A percentile compares a stretch with the other conserved stretches of the same genome.
These are phyloP conservation scores for Bagarius yarrelli DNA, from an alignment of 2,113 vertebrate genomes.

Conservation along the genomic window DNA sequence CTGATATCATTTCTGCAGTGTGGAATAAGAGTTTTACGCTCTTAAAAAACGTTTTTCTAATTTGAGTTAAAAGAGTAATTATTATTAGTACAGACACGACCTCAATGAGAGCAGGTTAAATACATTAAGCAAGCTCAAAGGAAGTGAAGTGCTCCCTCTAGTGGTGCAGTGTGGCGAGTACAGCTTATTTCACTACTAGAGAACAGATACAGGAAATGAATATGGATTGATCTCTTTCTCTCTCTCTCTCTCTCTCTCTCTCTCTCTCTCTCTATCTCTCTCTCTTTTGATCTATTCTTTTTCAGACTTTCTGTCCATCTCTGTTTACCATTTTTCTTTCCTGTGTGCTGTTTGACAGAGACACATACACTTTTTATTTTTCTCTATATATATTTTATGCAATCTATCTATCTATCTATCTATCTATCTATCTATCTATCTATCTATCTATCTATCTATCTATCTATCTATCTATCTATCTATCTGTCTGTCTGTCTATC, in stretches of 20 bases:
- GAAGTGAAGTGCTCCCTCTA: constrained; percentile 5
- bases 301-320: too few species aligned
- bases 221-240: background rate
- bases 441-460: too few species aligned
- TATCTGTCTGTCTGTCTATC: too few species aligned
- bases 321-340: too few species aligned
- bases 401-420: too few species aligned
- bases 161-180: background rate
- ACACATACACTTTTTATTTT: too few species aligned
- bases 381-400: too few species aligned
- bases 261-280: background rate
- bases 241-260: background rate
- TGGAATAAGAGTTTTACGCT: background rate
- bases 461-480: too few species aligned
- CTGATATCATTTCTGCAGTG: background rate
- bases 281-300: background rate
- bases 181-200: background rate
- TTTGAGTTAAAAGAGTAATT: background rate
- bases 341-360: too few species aligned
- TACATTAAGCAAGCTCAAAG: background rate
- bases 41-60: too few species aligned
- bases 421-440: too few species aligned
- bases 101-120: background rate
- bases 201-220: background rate
- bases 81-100: background rate